A percentile compares a stretch with the other conserved stretches of the same genome.
Conservation (phyloP, 2,888 invertebrate species). For the Mythimna ferrago region DNA sequence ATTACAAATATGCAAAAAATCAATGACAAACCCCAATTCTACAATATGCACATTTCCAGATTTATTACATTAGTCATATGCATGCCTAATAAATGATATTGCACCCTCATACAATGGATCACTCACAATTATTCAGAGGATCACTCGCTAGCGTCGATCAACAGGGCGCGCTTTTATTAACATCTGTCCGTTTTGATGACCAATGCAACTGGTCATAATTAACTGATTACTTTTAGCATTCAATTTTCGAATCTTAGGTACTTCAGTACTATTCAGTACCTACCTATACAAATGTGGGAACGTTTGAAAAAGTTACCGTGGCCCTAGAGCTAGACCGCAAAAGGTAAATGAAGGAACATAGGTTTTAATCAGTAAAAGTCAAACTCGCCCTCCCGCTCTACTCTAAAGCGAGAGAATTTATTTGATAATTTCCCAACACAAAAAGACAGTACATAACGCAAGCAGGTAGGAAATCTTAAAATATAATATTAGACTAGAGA, state of each 20-base stretch:
- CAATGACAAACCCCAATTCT: slow-evolving; percentile 1
- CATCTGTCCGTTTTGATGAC: slow-evolving; percentile 63
- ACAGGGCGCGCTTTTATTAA: slow-evolving; percentile 57
- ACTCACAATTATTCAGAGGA: slow-evolving; percentile 59
- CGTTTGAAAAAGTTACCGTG: too few relatives aligned
- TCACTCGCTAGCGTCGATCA: slow-evolving; percentile 40
- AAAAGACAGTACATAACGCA: too few relatives aligned
- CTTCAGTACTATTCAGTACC: background rate
- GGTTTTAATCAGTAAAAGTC: too few relatives aligned
- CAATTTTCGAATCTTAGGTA: background rate
- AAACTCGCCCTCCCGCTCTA: too few relatives aligned
- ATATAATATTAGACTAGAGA: too few relatives aligned
- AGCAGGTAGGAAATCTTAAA: too few relatives aligned
- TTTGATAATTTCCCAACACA: too few relatives aligned
- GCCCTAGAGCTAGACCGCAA: too few relatives aligned
- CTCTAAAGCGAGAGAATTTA: too few relatives aligned
- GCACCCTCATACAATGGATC: slow-evolving; percentile 49
- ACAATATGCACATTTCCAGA: slow-evolving; percentile 20
- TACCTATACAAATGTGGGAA: background rate
- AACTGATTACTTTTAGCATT: background rate
- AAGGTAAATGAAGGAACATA: too few relatives aligned
- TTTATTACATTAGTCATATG: slow-evolving; percentile 45
- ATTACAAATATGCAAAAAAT: slow-evolving; percentile 1
- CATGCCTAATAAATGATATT: slow-evolving; percentile 56
- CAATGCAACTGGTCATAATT: slow-evolving; percentile 13